phyloP scores from a whole-genome alignment of 1,140 invertebrate genomes.

The Zaprionus kolodkinae region DNA sequence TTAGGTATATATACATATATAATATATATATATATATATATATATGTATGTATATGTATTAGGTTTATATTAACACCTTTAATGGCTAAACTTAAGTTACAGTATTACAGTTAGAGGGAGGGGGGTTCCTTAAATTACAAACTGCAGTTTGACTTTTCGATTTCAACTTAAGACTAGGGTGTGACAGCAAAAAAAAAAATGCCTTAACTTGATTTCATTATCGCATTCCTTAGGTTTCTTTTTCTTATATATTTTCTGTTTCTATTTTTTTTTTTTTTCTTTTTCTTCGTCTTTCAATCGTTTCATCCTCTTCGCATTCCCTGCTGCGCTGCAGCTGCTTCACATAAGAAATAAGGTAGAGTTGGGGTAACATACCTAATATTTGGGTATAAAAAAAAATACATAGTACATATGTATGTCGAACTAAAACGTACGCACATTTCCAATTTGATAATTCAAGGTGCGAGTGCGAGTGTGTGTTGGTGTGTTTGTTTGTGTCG shows the following conservation, averaged over 20 bases:
- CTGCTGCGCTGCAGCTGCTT: slow-evolving; percentile 55
- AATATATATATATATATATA: slow-evolving; percentile 4
- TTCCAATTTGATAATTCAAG: slow-evolving; percentile 5
- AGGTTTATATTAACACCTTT: slow-evolving; percentile 48
- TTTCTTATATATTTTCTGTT: not conserved
- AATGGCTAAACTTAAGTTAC: slow-evolving; percentile 62
- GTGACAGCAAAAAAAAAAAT: slow-evolving; percentile 60
- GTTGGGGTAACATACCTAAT: slow-evolving; percentile 3
- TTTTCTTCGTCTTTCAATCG: not conserved
- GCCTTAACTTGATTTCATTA: slow-evolving; percentile 51
- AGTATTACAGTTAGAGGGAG: slow-evolving; percentile 53
- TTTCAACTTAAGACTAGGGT: slow-evolving; percentile 30
- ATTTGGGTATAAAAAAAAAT: slow-evolving; percentile 9
- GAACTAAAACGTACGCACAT: slow-evolving; percentile 40
- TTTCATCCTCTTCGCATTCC: not conserved
- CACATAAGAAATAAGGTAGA: slow-evolving; percentile 28
- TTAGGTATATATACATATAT: slow-evolving; percentile 6
- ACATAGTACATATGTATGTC: slow-evolving; percentile 25
- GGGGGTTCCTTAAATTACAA: slow-evolving; percentile 62
- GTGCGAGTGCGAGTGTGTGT: slow-evolving; percentile 23
- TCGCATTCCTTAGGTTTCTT: slow-evolving; percentile 16
- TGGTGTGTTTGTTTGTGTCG: slow-evolving; percentile 17
- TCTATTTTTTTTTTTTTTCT: not conserved
- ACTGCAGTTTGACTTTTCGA: slow-evolving; percentile 50
- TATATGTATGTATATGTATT: slow-evolving; percentile 10